These are phyloP conservation scores for Tetraneura akinire DNA, from an alignment of 1,140 invertebrate genomes.

Conservation along the genomic window DNA sequence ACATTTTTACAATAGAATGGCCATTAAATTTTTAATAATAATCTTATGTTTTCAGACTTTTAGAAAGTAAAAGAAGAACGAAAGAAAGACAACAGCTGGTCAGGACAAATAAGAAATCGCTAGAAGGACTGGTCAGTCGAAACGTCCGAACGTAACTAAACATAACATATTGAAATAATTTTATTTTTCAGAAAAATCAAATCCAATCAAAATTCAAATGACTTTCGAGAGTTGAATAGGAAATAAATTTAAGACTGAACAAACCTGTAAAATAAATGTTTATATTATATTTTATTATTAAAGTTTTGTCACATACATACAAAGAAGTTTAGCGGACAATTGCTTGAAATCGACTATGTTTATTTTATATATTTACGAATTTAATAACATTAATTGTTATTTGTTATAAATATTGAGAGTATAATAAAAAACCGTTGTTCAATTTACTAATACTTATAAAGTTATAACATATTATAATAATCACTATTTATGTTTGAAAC, in stretches of 20 bases:
- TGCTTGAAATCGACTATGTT: not conserved
- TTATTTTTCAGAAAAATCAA: constrained; percentile 44
- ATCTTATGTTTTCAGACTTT: constrained; percentile 61
- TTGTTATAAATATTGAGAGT: not conserved
- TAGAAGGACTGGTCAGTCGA: constrained; percentile 54
- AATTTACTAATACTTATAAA: not conserved
- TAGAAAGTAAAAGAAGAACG: constrained; percentile 67
- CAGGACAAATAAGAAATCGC: constrained; percentile 57
- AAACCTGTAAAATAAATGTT: not conserved
- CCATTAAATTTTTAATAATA: not conserved
- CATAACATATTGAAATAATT: not conserved
- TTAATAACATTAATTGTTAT: not conserved
- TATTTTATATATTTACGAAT: not conserved
- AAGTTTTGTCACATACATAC: not conserved
- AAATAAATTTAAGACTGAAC: constrained; percentile 43
- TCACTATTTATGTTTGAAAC: not conserved
- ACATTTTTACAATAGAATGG: constrained; percentile 18
- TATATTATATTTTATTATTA: not conserved
- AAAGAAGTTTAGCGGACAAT: not conserved
- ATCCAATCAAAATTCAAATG: constrained; percentile 48
- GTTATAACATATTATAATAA: not conserved
- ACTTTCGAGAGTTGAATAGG: not conserved
- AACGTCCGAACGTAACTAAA: not conserved
- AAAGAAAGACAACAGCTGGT: constrained; percentile 63
- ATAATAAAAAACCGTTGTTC: not conserved